A percentile compares a stretch with the other conserved stretches of the same genome.
phyloP scores from a whole-genome alignment of 2,888 invertebrate species.

The Epiblema foenella region DNA sequence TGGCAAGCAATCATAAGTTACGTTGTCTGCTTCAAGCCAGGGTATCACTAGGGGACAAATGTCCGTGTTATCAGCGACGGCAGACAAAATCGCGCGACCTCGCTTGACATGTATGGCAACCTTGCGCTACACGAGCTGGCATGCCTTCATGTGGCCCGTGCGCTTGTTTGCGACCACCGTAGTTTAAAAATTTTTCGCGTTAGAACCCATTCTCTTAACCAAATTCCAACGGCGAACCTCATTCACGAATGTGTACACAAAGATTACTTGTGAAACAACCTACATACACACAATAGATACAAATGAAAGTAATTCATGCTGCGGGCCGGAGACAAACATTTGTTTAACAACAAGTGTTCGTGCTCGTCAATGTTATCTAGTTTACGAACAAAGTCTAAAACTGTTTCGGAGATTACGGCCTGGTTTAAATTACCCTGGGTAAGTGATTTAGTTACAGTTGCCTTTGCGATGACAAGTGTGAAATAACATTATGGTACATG shows the following conservation, averaged over 20 bases:
- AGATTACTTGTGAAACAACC: constrained; percentile 35
- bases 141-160: too few species aligned
- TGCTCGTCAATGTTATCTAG: constrained; percentile 29
- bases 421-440: constrained; percentile 18
- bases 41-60: too few species aligned
- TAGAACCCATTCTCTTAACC: constrained; percentile 9
- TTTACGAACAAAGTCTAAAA: constrained; percentile 40
- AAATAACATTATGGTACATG: neutral
- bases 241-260: constrained; percentile 35
- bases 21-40: too few species aligned
- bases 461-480: constrained; percentile 16
- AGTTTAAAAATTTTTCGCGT: neutral
- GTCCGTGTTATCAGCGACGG: too few species aligned
- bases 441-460: constrained; percentile 13
- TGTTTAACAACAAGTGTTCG: constrained; percentile 35
- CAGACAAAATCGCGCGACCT: too few species aligned
- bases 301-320: constrained; percentile 37
- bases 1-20: too few species aligned
- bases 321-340: constrained; percentile 33
- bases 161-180: neutral
- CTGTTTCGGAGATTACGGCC: constrained; percentile 26
- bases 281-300: constrained; percentile 42
- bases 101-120: too few species aligned
- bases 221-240: constrained; percentile 20
- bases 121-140: too few species aligned